Percentiles rank a stretch among this genome's conserved stretches.
Conservation (phyloP, 2,888 invertebrate species). For the Automeris io region DNA sequence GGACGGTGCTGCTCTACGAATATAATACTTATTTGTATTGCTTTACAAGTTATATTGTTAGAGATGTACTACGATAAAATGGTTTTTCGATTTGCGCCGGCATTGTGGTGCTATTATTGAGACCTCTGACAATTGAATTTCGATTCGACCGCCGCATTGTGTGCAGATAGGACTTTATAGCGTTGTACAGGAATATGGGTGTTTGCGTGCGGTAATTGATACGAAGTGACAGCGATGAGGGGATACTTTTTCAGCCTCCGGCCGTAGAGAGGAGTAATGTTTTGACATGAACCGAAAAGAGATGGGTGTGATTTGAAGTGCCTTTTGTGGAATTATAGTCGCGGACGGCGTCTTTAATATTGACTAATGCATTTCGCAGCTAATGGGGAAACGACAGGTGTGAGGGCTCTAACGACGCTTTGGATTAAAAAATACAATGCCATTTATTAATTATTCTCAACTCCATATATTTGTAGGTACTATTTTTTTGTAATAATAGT, state of each 20-base stretch:
- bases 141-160: conserved; percentile 53
- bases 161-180: conserved; percentile 61
- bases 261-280: conserved; percentile 60
- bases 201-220: conserved; percentile 77
- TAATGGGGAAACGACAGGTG: conserved; percentile 74
- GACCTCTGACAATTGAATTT: conserved; percentile 75
- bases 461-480: neutral
- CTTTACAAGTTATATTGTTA: conserved; percentile 46
- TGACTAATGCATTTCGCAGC: conserved; percentile 73
- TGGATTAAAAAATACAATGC: conserved; percentile 27
- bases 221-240: conserved; percentile 72
- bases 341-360: conserved; percentile 73
- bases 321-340: conserved; percentile 76
- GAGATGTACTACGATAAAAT: conserved; percentile 32
- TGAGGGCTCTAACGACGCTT: conserved; percentile 44
- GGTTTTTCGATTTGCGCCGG: conserved; percentile 46
- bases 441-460: conserved; percentile 1
- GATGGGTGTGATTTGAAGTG: conserved; percentile 77
- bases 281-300: conserved; percentile 72
- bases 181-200: conserved; percentile 44
- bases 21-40: conserved; percentile 42
- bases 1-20: conserved; percentile 29
- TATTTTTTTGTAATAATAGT: neutral
- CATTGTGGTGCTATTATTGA: conserved; percentile 63
- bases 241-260: conserved; percentile 64